These are phyloP conservation scores for Grantiella picta DNA, from an alignment of 2,113 vertebrate species.

Conservation along the genomic window DNA sequence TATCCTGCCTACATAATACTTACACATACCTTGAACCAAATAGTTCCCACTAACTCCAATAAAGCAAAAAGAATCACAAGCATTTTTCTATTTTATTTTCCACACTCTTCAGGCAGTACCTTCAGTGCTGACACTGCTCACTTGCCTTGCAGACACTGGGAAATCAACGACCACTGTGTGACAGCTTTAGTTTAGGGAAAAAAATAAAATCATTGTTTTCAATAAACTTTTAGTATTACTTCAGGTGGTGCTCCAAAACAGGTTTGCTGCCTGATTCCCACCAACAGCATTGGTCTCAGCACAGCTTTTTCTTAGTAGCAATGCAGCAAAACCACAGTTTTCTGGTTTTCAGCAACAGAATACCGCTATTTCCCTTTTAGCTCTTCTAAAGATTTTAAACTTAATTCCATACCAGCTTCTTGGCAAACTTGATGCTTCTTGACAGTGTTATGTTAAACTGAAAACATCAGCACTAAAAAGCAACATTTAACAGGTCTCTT, in stretches of 20 bases:
- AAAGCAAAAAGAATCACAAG: background rate
- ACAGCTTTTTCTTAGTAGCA: background rate
- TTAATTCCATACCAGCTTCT: background rate
- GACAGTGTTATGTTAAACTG: background rate
- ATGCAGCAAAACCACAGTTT: background rate
- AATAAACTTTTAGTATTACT: background rate
- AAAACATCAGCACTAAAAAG: constrained; percentile 9
- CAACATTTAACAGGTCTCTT: background rate
- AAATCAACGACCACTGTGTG: background rate
- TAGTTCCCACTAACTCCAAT: background rate
- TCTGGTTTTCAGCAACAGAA: background rate
- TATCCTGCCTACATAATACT: background rate
- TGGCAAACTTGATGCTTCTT: background rate
- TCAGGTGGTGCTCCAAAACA: background rate
- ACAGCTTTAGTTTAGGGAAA: background rate
- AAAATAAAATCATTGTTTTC: background rate
- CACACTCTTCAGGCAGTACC: background rate
- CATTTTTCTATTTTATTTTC: background rate
- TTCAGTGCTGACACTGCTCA: background rate
- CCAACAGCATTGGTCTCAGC: background rate
- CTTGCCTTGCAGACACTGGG: background rate
- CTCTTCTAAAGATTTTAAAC: background rate
- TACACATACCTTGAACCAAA: background rate
- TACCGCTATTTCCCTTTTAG: background rate
- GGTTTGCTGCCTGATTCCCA: background rate